Base-by-base conservation (phyloP, 1,140 invertebrate species). In the Uloborus diversus region DNA sequence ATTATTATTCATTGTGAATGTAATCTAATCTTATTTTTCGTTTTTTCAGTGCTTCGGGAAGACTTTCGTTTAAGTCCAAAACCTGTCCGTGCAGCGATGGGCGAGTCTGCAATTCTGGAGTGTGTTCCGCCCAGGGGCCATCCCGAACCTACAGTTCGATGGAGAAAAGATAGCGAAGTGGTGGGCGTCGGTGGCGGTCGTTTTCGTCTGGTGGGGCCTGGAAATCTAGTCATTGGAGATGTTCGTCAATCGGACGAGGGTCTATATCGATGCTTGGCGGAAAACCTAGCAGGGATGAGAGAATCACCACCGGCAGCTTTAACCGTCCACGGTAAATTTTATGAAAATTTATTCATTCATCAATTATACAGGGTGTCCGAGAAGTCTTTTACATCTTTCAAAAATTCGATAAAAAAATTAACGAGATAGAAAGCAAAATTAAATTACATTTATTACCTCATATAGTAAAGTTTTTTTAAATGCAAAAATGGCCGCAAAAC, bases 211-310 rank as follows among this genome's bases (percentile, higher is more conserved):
- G 91, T 92, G 27, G 92, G 94, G 69, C 62, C 66, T 32, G 94
- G 94, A 9, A 94, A 92, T 85, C 88, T 96, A 53, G 92, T 94
- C 89, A 94, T 97, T 83, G 89, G 91, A 23, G 92, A 95, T 85
- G 93, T 94, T 1, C 88, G 92, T 82, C 91, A 93, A 83, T 89
- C 91, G 23, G 96, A 97, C 85, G 92, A 93, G 83, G 96, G 95
- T 42, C 89, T 91, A 82, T 97, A 95, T 86, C 90, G 93, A 83
- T 97, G 96, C 86, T 87, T 94, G 11, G 95, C 94, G 5, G 91
- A 92, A 57, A 96, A 96, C 86, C 90, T 94, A 82, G 94, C 93
- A 2, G 94, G 93, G n/a, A 89, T 90, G 65, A 90, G 92, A 83
- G 93, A 94, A 84, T 93, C 93, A 2, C 85, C 87, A 17, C 88